Base-by-base conservation (phyloP, 2,888 invertebrate species). In the Torymus auratus region DNA sequence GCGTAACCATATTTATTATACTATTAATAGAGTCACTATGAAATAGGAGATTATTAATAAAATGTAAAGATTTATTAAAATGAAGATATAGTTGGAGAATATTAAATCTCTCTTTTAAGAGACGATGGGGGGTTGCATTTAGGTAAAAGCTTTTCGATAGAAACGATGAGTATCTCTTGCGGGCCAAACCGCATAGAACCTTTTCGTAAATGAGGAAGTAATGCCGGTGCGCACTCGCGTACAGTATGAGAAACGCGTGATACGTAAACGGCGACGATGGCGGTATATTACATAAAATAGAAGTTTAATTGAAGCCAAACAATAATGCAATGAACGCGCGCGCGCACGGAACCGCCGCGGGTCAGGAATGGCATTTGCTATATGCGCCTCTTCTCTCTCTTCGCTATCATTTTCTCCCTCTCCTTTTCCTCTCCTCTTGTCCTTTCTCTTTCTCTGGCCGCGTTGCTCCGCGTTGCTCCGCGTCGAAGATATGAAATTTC, bases 241-340 rank as follows among this genome's bases (percentile, higher is more conserved):
- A 15, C 82, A 83, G 84, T 83, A 83, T 84, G 87, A 85, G 86
- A 86, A 86, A 84, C 83, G 83, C 76, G 83, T 84, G 86, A 85
- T 86, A 88, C 87, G 87, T 87, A 86, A 88, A 87, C 87, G 87
- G 87, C 85, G 85, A 84, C 73, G 71, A 28, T 17, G 52, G 75
- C 83, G 83, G 84, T 84, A 83, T 83, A 87, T 89, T 88, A 88
- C 87, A 87, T 88, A 88, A 88, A 89, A 89, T 89, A 88, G 88
- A 89, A 88, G 88, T 89, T 89, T 89, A 72, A 78, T 81, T 89
- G 89, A 90, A 89, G 88, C 86, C 86, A 86, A 89, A 89, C 87
- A 90, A 89, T 89, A 89, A 90, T 88, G 87, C 86, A 87, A 87
- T 86, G 87, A 87, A 87, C 85, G 87, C 85, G 85, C 84, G 85